These are phyloP conservation scores for Glandiceps talaboti DNA, from an alignment of 53 echinoderm and acorn worm species.

Conservation along the genomic window DNA sequence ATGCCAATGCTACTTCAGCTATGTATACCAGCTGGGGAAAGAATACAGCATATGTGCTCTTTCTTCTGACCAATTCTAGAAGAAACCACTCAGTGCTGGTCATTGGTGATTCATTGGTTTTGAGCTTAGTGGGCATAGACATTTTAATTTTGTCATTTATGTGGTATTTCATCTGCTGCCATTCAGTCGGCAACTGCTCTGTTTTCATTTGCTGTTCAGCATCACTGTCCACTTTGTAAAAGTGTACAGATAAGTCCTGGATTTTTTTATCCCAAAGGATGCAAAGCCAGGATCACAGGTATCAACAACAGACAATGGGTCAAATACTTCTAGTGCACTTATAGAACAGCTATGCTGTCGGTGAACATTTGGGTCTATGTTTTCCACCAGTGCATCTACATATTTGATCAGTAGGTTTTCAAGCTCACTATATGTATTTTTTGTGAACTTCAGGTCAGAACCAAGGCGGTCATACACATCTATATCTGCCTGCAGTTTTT, in stretches of 20 bases:
- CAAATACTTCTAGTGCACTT: neutral
- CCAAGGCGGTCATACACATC: neutral
- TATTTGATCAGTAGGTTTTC: neutral
- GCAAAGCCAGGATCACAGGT: neutral
- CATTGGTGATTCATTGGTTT: neutral
- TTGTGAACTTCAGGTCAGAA: neutral
- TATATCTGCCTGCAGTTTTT: neutral
- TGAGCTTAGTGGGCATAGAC: neutral
- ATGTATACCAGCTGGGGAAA: neutral
- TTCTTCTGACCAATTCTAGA: neutral
- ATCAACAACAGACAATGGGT: neutral
- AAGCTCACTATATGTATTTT: neutral
- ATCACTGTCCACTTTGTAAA: neutral
- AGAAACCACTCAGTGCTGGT: neutral
- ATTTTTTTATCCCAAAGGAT: neutral
- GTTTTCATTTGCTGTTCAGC: neutral
- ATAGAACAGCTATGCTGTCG: neutral
- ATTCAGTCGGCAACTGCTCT: neutral
- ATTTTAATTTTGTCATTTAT: neutral
- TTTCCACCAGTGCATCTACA: neutral
- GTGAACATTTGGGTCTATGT: too few relatives aligned
- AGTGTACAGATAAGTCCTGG: neutral
- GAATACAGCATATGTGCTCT: neutral
- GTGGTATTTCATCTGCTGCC: neutral
- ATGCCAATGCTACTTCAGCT: neutral